A percentile compares a stretch with the other conserved stretches of the same genome.
phyloP scores from a whole-genome alignment of 2,797 vertebrate genomes.

The Austrolebias charrua region DNA sequence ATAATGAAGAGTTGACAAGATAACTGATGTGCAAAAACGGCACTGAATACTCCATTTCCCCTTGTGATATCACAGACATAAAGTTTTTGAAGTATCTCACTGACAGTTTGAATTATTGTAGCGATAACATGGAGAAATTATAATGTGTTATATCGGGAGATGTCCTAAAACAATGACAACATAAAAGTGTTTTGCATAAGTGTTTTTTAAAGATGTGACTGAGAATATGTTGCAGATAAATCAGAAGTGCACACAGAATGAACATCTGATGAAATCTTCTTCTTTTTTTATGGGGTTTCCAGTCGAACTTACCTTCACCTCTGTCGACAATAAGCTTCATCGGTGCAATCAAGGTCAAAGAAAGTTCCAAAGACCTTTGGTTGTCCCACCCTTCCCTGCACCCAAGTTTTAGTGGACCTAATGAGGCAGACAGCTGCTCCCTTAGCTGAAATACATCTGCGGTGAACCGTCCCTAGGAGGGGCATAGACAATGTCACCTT shows the following conservation, averaged over 20 bases:
- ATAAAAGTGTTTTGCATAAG: background rate
- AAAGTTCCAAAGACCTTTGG: conserved; percentile 64
- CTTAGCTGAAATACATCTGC: conserved; percentile 59
- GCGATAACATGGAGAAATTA: conserved; percentile 21
- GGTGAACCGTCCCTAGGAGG: conserved; percentile 61
- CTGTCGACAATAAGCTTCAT: conserved; percentile 42
- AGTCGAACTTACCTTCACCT: conserved; percentile 54
- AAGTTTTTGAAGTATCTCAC: background rate
- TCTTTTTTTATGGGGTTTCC: conserved; percentile 45
- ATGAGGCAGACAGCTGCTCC: conserved; percentile 75
- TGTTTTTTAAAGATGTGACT: background rate
- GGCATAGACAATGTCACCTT: conserved; percentile 77
- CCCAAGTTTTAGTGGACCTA: conserved; percentile 62
- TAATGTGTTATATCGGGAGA: conserved; percentile 4
- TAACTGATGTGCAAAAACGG: background rate
- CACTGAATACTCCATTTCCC: background rate
- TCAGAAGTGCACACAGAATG: background rate
- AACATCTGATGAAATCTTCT: conserved; percentile 27
- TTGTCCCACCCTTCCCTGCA: conserved; percentile 51
- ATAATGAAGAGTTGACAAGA: background rate
- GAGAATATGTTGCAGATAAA: no score
- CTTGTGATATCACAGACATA: conserved; percentile 11
- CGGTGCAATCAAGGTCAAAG: conserved; percentile 66
- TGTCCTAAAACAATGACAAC: conserved; percentile 11
- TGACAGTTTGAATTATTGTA: conserved; percentile 29